A percentile compares a stretch with the other conserved stretches of the same genome.
Evolutionary conservation across 2,113 vertebrate genomes (phyloP).

Genomic region (Caretta caretta): DNA sequence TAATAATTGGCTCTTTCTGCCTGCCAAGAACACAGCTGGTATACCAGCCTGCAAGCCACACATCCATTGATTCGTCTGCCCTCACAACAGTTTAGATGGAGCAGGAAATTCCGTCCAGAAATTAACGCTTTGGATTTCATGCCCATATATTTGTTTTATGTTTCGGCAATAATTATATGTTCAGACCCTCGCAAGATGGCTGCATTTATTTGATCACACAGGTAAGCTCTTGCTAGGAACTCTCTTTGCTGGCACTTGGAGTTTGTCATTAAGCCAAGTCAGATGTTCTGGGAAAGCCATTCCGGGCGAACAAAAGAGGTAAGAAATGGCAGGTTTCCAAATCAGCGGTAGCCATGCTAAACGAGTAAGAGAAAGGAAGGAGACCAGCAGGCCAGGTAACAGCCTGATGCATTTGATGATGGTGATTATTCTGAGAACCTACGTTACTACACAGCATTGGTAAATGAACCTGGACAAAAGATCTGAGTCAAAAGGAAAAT

Average conservation of each 20-base stretch:
- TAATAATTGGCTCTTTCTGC: neutral
- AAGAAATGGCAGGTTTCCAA: neutral
- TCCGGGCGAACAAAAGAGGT: neutral
- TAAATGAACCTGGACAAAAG: neutral
- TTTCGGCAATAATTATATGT: neutral
- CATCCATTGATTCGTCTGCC: neutral
- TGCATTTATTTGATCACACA: neutral
- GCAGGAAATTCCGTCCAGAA: neutral
- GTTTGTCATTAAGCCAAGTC: neutral
- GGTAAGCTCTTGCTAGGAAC: neutral
- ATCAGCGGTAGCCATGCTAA: neutral
- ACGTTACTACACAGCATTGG: conserved; percentile 8
- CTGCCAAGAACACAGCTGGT: neutral
- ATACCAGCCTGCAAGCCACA: neutral
- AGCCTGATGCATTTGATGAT: neutral
- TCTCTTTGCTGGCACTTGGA: neutral
- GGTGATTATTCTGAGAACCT: conserved; percentile 10
- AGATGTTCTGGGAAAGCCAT: neutral
- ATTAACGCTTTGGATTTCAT: neutral
- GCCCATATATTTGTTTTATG: neutral
- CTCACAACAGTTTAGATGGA: neutral
- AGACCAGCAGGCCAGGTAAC: neutral
- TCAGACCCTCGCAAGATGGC: neutral
- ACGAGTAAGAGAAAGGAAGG: neutral
- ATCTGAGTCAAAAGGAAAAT: neutral